phyloP scores from a whole-genome alignment of 2,797 vertebrate genomes.

The Dipus sagitta region DNA sequence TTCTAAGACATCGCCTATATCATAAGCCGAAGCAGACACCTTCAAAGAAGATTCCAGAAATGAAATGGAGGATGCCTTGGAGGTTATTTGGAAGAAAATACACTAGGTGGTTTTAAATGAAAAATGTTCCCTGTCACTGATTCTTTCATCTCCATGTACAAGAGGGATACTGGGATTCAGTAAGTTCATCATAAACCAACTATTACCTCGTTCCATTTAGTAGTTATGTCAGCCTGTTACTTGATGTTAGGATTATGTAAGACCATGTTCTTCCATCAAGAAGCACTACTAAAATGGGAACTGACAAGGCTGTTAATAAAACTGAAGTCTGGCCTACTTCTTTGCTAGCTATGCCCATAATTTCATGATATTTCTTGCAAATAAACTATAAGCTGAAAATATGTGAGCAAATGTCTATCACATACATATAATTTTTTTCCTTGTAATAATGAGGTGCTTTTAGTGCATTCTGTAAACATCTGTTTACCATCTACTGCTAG shows the following conservation, averaged over 20 bases:
- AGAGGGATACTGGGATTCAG: constrained; percentile 46
- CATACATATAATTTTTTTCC: neutral
- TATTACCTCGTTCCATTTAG: constrained; percentile 20
- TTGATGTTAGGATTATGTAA: constrained; percentile 62
- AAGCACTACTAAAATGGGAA: constrained; percentile 68
- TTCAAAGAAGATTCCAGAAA: constrained; percentile 51
- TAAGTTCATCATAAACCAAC: constrained; percentile 64
- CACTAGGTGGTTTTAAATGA: constrained; percentile 50
- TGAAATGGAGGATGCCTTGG: neutral
- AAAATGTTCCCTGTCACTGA: constrained; percentile 28
- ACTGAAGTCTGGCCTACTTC: constrained; percentile 74
- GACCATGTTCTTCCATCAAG: constrained; percentile 47
- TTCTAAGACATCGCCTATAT: constrained; percentile 39
- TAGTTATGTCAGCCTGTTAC: constrained; percentile 41
- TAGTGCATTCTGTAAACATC: neutral
- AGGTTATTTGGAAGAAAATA: constrained; percentile 59
- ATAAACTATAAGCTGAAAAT: constrained; percentile 29
- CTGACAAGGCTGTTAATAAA: constrained; percentile 62
- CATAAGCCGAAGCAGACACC: constrained; percentile 47
- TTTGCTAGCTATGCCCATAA: constrained; percentile 44
- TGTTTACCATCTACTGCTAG: neutral
- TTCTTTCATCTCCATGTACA: constrained; percentile 60
- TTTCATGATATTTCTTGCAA: constrained; percentile 65
- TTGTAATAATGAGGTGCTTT: neutral
- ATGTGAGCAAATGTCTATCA: neutral